Evolutionary conservation across 2,888 invertebrate species (phyloP).

Genomic region (Hyles lineata): DNA sequence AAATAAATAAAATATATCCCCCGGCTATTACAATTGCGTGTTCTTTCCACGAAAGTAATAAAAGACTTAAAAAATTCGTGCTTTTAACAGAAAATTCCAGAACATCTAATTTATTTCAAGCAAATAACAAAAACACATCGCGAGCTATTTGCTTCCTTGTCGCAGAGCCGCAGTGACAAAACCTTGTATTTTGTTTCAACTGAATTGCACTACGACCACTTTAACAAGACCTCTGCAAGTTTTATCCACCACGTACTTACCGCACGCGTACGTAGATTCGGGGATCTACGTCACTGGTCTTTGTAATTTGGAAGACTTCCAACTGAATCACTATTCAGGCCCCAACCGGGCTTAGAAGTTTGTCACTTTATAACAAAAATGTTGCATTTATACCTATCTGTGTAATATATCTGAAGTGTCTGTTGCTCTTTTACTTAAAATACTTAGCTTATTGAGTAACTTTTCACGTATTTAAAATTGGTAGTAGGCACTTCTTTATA

Average conservation of each 20-base stretch:
- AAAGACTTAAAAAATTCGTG: neutral
- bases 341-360: neutral
- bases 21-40: no score
- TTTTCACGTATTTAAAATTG: no score
- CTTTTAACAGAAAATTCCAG: neutral
- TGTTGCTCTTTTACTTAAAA: no score
- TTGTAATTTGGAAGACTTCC: constrained; percentile 29
- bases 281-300: constrained; percentile 5
- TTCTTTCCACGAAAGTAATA: no score
- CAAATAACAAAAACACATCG: constrained; percentile 5
- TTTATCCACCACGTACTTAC: neutral
- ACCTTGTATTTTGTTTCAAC: constrained; percentile 36
- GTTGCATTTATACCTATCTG: constrained; percentile 1
- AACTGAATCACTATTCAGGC: constrained; percentile 28
- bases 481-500: no score
- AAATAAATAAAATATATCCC: no score
- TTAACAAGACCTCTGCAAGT: constrained; percentile 18
- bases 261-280: constrained; percentile 1
- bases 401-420: neutral
- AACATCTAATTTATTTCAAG: constrained; percentile 8
- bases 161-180: constrained; percentile 35
- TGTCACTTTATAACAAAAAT: constrained; percentile 22
- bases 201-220: constrained; percentile 21
- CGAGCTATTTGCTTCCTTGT: constrained; percentile 32
- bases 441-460: no score